A percentile compares a stretch with the other conserved stretches of the same genome.
These are phyloP conservation scores for Corvus cornix DNA, from an alignment of 2,113 vertebrate species.

Conservation along the genomic window DNA sequence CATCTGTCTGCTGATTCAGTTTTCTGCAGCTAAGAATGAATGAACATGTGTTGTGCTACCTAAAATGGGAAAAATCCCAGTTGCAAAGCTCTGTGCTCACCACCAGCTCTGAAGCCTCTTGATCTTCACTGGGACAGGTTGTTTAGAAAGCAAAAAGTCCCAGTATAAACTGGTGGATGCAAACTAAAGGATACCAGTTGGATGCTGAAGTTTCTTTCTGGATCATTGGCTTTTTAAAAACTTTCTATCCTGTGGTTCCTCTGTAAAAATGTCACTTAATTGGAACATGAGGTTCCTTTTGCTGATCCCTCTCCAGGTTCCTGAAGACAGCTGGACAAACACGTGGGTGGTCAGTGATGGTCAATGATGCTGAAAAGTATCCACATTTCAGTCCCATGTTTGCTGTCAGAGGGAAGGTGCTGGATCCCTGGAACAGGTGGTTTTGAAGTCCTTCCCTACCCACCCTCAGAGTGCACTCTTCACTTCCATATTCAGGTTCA, in stretches of 20 bases:
- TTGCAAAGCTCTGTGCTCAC: neutral
- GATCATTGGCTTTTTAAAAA: neutral
- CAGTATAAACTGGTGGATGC: neutral
- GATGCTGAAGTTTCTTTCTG: neutral
- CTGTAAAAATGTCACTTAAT: neutral
- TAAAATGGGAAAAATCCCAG: neutral
- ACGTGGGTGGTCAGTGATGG: fast-evolving
- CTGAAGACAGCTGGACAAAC: neutral
- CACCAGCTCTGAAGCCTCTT: neutral
- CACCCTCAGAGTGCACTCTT: neutral
- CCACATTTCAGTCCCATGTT: neutral
- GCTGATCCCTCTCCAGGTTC: neutral
- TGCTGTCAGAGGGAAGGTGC: neutral
- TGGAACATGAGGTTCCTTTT: neutral
- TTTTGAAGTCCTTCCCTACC: neutral
- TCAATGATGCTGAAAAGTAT: neutral
- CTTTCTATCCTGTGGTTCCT: neutral
- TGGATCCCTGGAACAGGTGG: neutral
- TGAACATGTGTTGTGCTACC: neutral
- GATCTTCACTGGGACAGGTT: neutral
- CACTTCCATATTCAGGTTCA: neutral
- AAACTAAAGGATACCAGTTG: neutral
- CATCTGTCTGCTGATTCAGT: neutral
- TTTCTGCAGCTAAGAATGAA: neutral
- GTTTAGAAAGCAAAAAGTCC: neutral